Base-by-base conservation (phyloP, 2,113 vertebrate species). In the Cranoglanis bouderius region DNA sequence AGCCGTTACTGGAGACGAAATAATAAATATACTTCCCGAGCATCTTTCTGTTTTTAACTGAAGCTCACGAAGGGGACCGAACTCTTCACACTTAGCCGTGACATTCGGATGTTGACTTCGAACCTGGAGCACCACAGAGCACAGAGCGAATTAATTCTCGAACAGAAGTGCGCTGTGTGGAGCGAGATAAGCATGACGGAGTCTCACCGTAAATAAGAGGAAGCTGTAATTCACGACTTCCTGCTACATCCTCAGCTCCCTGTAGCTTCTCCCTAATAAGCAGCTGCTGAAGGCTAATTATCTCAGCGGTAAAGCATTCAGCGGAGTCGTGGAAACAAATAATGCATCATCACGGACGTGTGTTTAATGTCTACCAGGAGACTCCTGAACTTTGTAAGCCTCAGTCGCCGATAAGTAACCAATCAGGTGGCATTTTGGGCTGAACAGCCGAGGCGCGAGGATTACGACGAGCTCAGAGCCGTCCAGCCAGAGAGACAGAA, bases 261-360 rank as follows among this genome's bases (percentile, higher is more conserved):
- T 38, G 26, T 74, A 51, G 75, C 78, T 86, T 65, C 82, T 75
- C 59, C 83, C 72, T 88, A 88, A 84, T 90, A 88, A 86, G 84
- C 90, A 88, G 87, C 49, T 82, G 87, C 87, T 84, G 40, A 85
- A 82, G 85, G 83, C 75, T 84, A 87, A 89, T 87, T 89, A 90
- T 82, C 46, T 87, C 91, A 24, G 32, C 81, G 83, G 85, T 32
- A 83, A 43, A 65, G 74, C 57, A 40, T 85, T 84, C 24, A 51
- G 40, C 67, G 46, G 55, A 77, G 78, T 65, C 32, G 72, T 83
- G 59, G 59, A 87, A 90, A 51, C 38, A 29, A 82, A 65, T 55
- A 49, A n/a, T 10, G 38, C 35, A 43, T 80, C 74, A 16, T 55
- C 84, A 63, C 35, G 46, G 14, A 59, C 51, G 53, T 40, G 78